Percentiles rank a stretch among this genome's conserved stretches.
Conservation (phyloP, 2,888 invertebrate genomes). For the Lepidocyrtoides sp. region DNA sequence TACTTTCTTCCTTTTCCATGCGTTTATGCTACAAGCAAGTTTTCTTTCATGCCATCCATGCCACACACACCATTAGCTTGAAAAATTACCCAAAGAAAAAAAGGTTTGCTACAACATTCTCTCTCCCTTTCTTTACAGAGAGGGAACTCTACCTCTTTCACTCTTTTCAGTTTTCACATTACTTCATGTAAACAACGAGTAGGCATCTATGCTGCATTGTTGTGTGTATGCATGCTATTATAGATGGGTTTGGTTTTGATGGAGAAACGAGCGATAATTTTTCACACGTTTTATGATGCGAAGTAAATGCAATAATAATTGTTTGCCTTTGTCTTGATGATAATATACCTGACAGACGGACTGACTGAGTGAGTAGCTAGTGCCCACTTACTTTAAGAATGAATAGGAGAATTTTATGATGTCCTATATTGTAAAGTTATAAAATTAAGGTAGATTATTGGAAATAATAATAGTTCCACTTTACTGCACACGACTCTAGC, state of each 20-base stretch:
- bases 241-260: background rate
- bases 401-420: constrained; percentile 26
- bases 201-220: background rate
- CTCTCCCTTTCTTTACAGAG: background rate
- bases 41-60: constrained; percentile 60
- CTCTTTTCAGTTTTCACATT: constrained; percentile 44
- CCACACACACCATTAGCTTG: constrained; percentile 67
- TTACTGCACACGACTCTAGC: background rate
- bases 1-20: constrained; percentile 12
- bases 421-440: background rate
- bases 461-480: constrained; percentile 2
- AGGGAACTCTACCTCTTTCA: constrained; percentile 51
- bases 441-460: constrained; percentile 16
- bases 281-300: constrained; percentile 45
- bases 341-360: background rate
- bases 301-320: constrained; percentile 31
- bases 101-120: constrained; percentile 44
- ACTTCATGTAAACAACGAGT: constrained; percentile 25
- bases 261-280: constrained; percentile 19
- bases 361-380: background rate
- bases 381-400: background rate
- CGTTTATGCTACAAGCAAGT: background rate
- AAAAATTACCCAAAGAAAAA: constrained; percentile 57
- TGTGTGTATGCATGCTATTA: background rate
- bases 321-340: background rate